Conservation (phyloP, 2,797 vertebrate species). For the Acomys russatus region DNA sequence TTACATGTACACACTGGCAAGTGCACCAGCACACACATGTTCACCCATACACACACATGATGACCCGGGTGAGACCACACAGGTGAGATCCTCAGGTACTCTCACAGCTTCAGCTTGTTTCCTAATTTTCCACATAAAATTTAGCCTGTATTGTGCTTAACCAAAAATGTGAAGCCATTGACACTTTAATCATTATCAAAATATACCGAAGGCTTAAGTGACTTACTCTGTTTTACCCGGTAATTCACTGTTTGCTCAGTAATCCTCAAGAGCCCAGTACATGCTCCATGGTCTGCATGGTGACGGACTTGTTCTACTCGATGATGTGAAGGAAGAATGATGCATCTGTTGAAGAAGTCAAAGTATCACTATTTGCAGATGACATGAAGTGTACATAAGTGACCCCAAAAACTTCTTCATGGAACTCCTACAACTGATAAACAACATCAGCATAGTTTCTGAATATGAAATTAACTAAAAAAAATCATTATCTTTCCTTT, state of each 20-base stretch:
- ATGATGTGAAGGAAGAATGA: constrained; percentile 25
- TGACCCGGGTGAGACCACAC: neutral
- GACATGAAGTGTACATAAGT: no score
- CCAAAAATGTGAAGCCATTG: constrained; percentile 25
- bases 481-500: no score
- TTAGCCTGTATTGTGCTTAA: neutral
- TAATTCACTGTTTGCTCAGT: constrained; percentile 60
- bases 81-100: neutral
- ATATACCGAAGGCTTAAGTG: constrained; percentile 74
- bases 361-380: no score
- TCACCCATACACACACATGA: neutral
- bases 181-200: constrained; percentile 76
- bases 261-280: neutral
- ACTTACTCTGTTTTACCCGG: constrained; percentile 50
- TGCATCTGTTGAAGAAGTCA: neutral
- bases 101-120: neutral
- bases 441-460: no score
- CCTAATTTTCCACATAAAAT: constrained; percentile 11
- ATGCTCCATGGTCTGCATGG: neutral
- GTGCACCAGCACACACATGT: neutral
- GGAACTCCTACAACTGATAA: no score
- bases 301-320: neutral
- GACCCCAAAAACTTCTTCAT: no score
- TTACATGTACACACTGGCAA: neutral
- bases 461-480: no score